Evolutionary conservation across 2,113 vertebrate genomes (phyloP).

Genomic region (Nothobranchius kuhntae): DNA sequence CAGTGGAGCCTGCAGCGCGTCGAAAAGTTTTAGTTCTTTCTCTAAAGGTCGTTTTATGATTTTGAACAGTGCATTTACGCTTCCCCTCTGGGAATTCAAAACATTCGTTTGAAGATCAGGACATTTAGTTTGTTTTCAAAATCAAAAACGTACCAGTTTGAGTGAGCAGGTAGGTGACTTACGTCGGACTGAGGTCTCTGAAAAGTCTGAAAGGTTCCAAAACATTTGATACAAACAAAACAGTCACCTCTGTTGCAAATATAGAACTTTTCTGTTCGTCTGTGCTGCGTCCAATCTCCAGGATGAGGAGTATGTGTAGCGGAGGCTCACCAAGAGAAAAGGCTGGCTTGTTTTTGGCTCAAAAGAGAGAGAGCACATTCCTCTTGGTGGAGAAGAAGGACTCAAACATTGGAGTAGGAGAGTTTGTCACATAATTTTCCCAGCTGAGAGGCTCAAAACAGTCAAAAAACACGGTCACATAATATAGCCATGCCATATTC

Average conservation of each 20-base stretch:
- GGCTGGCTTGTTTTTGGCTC: conserved; percentile 46
- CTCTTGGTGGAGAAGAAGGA: conserved; percentile 62
- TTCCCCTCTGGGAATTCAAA: conserved; percentile 64
- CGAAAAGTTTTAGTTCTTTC: conserved; percentile 63
- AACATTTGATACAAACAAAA: conserved; percentile 70
- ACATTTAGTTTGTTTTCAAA: conserved; percentile 69
- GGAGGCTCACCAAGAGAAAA: conserved; percentile 56
- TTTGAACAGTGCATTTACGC: conserved; percentile 76
- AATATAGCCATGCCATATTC: conserved; percentile 70
- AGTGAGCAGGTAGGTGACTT: conserved; percentile 54
- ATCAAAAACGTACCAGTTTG: conserved; percentile 68
- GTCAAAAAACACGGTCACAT: conserved; percentile 68
- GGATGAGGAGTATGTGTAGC: conserved; percentile 48
- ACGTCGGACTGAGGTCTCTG: conserved; percentile 53
- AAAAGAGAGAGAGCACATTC: conserved; percentile 52
- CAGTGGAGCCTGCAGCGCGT: conserved; percentile 71
- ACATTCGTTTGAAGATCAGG: conserved; percentile 75
- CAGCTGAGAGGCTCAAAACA: conserved; percentile 54
- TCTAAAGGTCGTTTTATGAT: conserved; percentile 69
- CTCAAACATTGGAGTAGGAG: conserved; percentile 32
- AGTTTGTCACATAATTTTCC: conserved; percentile 48
- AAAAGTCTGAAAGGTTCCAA: conserved; percentile 72
- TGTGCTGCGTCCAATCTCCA: conserved; percentile 62
- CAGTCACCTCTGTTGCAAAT: conserved; percentile 74
- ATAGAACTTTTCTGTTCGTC: conserved; percentile 67